A percentile compares a stretch with the other conserved stretches of the same genome.
phyloP scores from a whole-genome alignment of 1,140 invertebrate genomes.

The Epicauta chinensis region DNA sequence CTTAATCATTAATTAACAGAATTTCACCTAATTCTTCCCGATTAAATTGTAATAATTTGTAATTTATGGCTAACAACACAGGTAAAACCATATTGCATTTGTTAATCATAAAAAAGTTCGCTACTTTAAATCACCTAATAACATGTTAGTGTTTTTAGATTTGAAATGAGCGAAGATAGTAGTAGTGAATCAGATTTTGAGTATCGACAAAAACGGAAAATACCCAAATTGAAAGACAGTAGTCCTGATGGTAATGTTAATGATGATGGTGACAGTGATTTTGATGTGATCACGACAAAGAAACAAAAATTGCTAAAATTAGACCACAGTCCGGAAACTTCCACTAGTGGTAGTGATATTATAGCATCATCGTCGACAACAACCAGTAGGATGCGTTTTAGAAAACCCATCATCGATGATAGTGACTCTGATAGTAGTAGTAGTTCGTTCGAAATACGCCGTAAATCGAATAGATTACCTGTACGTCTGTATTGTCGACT shows the following conservation, averaged over 20 bases:
- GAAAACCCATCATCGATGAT: conserved; percentile 1
- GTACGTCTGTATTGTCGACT: conserved; percentile 23
- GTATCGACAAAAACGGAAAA: conserved; percentile 25
- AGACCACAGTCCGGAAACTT: conserved; percentile 12
- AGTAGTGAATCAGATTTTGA: conserved; percentile 20
- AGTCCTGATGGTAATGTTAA: conserved; percentile 21
- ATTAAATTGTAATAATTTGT: too few species aligned
- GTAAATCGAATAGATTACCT: conserved; percentile 26
- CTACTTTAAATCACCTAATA: too few species aligned
- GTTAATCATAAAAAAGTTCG: too few species aligned
- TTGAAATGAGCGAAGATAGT: too few species aligned
- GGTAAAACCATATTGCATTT: too few species aligned
- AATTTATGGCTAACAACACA: too few species aligned
- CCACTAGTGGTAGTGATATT: conserved; percentile 13
- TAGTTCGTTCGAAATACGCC: conserved; percentile 20
- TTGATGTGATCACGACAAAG: conserved; percentile 15
- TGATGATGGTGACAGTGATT: conserved; percentile 28
- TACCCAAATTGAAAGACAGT: conserved; percentile 16
- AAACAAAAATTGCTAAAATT: conserved; percentile 23
- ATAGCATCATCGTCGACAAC: conserved; percentile 31
- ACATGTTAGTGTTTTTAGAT: too few species aligned
- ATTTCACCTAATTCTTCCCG: too few species aligned
- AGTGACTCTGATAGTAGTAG: conserved; percentile 27
- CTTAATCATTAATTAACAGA: too few species aligned
- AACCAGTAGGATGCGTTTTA: background rate